phyloP scores from a whole-genome alignment of 1,140 invertebrate genomes.

The Lamellibrachia luymesi region DNA sequence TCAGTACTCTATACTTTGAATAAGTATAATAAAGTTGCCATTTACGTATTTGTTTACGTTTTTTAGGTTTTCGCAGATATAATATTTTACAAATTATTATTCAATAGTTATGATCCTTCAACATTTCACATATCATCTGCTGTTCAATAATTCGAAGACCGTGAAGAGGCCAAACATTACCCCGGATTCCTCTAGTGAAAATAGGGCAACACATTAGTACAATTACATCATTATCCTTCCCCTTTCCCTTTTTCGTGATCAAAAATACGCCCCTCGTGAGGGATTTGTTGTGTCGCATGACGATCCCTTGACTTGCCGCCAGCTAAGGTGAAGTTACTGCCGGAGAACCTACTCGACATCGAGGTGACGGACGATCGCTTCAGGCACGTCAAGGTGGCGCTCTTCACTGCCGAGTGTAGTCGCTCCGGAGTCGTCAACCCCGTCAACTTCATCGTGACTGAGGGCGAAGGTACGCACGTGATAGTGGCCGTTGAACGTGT shows the following conservation, averaged over 20 bases:
- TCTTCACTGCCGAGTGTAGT: constrained; percentile 46
- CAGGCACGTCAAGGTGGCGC: constrained; percentile 40
- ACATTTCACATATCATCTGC: too few relatives aligned
- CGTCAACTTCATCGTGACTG: constrained; percentile 49
- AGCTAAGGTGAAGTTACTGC: constrained; percentile 35
- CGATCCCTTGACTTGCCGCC: background rate
- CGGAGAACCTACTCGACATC: constrained; percentile 37
- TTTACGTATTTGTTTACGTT: background rate
- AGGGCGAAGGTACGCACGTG: constrained; percentile 45
- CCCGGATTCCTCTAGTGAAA: background rate
- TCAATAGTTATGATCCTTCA: background rate
- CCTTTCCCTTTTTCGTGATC: background rate
- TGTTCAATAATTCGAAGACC: background rate
- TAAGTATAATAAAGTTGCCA: background rate
- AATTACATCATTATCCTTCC: background rate
- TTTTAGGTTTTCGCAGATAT: background rate
- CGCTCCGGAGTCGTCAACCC: constrained; percentile 46
- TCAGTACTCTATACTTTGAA: background rate
- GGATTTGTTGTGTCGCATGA: background rate
- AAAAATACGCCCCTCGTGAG: background rate
- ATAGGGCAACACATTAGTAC: background rate
- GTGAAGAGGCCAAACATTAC: background rate
- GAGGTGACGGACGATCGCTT: constrained; percentile 40
- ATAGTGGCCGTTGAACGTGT: background rate
- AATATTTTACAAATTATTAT: background rate